These are phyloP conservation scores for Acrocephalus scirpaceus DNA, from an alignment of 2,797 vertebrate species.

Conservation along the genomic window DNA sequence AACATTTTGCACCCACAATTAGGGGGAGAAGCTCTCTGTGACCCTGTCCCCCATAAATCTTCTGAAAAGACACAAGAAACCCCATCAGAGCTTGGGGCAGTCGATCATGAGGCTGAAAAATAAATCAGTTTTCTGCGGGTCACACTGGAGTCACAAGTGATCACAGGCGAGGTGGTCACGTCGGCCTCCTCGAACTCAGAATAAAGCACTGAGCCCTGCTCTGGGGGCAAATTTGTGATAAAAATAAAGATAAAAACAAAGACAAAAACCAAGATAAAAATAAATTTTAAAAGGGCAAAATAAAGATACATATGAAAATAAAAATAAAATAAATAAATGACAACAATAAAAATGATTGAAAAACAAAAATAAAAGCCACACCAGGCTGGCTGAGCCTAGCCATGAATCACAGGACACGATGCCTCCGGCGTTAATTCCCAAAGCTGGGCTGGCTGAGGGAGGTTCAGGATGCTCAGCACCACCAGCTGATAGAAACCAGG, in stretches of 20 bases:
- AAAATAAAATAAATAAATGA: not conserved
- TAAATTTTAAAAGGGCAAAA: rapidly evolving
- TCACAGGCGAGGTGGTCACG: not conserved
- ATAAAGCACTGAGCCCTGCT: not conserved
- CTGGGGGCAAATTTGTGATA: rapidly evolving
- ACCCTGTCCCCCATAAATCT: rapidly evolving
- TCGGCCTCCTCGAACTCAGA: not conserved
- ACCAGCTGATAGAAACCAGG: rapidly evolving
- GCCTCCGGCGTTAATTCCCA: not conserved
- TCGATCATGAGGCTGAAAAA: not conserved
- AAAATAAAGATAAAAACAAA: not conserved
- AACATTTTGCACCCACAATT: rapidly evolving
- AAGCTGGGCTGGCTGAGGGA: not conserved
- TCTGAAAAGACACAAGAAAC: not conserved
- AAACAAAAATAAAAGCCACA: rapidly evolving
- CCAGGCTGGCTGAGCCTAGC: not conserved
- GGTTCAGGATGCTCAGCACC: not conserved
- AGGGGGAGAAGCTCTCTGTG: not conserved
- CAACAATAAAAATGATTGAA: not conserved
- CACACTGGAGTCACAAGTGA: conserved; percentile 29
- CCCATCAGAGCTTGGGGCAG: rapidly evolving
- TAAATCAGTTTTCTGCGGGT: not conserved
- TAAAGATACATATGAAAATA: rapidly evolving
- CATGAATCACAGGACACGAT: not conserved
- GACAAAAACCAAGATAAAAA: not conserved